phyloP scores from a whole-genome alignment of 1,140 invertebrate species.

The Brachystomella parvula region DNA sequence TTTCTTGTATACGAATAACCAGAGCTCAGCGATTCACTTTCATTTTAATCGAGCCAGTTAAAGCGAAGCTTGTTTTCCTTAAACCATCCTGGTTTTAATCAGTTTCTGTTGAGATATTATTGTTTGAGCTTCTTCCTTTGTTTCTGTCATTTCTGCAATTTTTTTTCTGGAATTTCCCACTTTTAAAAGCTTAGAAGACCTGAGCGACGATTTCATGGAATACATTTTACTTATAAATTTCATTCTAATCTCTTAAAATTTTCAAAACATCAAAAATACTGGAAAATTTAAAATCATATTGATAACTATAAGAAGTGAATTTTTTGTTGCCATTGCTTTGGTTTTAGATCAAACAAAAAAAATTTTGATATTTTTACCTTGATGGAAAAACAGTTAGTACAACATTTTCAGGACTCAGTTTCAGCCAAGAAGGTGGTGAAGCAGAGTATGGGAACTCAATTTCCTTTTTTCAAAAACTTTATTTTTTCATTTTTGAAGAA shows the following conservation, averaged over 20 bases:
- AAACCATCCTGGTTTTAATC: too few species aligned
- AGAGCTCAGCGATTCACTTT: too few species aligned
- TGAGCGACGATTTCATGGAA: not conserved
- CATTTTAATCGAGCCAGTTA: too few species aligned
- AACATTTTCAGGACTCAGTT: too few species aligned
- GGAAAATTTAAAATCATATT: not conserved
- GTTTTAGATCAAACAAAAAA: too few species aligned
- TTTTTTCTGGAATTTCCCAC: not conserved
- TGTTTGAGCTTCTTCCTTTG: not conserved
- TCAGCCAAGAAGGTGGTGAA: not conserved
- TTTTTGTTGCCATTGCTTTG: too few species aligned
- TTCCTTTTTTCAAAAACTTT: not conserved
- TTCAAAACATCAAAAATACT: not conserved
- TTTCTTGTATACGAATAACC: not conserved
- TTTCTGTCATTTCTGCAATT: not conserved
- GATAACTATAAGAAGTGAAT: not conserved
- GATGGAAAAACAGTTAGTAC: too few species aligned
- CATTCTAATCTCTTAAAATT: not conserved
- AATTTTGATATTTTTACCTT: too few species aligned
- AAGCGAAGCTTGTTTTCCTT: too few species aligned
- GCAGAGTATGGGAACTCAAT: not conserved
- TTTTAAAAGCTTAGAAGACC: not conserved
- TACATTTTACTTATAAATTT: not conserved
- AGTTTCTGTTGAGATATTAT: not conserved
- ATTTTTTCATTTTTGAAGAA: not conserved